Evolutionary conservation across 2,797 vertebrate species (phyloP).

Genomic region (Trichosurus vulpecula): DNA sequence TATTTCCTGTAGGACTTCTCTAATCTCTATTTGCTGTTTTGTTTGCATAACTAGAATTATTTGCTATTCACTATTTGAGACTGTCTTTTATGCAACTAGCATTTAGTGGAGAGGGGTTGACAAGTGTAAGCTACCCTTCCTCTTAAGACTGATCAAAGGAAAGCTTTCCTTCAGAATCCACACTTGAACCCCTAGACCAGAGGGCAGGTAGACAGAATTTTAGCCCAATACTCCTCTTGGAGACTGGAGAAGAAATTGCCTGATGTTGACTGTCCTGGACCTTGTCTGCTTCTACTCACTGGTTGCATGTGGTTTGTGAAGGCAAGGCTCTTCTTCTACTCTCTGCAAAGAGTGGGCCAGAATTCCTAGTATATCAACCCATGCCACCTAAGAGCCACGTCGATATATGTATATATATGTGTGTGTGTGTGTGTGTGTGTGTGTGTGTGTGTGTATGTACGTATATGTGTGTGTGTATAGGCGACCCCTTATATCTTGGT

Average conservation of each 20-base stretch:
- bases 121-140: not conserved
- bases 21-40: not conserved
- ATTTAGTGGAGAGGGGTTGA: not conserved
- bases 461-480: no score
- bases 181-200: not conserved
- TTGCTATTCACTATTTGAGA: not conserved
- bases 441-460: no score
- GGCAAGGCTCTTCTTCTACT: not conserved
- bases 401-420: not conserved
- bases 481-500: no score
- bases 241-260: not conserved
- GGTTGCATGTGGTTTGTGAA: not conserved
- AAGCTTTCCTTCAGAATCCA: not conserved
- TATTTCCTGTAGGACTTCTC: not conserved
- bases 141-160: not conserved
- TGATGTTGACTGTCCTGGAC: not conserved
- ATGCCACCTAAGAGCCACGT: not conserved
- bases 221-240: not conserved
- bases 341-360: not conserved
- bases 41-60: not conserved
- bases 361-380: not conserved
- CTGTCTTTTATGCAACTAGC: not conserved
- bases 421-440: no score
- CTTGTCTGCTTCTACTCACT: not conserved
- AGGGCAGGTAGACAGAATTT: not conserved